phyloP scores from a whole-genome alignment of 2,113 vertebrate genomes.

The Tragelaphus scriptus region DNA sequence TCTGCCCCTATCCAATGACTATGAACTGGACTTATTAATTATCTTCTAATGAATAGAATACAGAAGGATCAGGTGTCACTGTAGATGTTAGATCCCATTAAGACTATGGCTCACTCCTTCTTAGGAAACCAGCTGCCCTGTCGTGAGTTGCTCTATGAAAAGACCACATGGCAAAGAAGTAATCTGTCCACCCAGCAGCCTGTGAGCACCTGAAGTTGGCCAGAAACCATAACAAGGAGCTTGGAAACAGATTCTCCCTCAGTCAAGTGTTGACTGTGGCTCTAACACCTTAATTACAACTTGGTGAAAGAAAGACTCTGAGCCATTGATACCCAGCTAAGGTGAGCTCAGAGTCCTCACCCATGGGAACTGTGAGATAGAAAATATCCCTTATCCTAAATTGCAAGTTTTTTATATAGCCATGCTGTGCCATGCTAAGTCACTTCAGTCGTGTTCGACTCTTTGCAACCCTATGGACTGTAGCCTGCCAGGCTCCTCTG shows the following conservation, averaged over 20 bases:
- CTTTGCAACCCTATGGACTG: not conserved
- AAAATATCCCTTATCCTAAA: not conserved
- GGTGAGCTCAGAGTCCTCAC: not conserved
- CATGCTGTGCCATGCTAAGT: not conserved
- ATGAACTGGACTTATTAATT: not conserved
- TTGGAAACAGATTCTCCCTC: not conserved
- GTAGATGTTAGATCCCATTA: not conserved
- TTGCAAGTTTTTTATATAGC: not conserved
- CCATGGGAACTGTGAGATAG: not conserved
- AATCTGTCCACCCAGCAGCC: not conserved
- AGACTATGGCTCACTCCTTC: not conserved
- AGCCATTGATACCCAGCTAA: not conserved
- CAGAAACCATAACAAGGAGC: not conserved
- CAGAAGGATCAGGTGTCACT: not conserved
- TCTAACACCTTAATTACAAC: not conserved
- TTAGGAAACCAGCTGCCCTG: not conserved
- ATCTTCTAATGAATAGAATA: not conserved
- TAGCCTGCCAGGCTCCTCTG: not conserved
- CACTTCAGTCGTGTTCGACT: not conserved
- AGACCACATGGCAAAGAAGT: rapidly evolving
- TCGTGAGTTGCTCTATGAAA: not conserved
- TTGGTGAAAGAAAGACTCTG: not conserved
- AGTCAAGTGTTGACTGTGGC: not conserved
- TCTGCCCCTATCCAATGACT: rapidly evolving
- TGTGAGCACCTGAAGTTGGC: not conserved